Conservation (phyloP, 2,797 vertebrate species). For the Enteromius unitaeniatus region DNA sequence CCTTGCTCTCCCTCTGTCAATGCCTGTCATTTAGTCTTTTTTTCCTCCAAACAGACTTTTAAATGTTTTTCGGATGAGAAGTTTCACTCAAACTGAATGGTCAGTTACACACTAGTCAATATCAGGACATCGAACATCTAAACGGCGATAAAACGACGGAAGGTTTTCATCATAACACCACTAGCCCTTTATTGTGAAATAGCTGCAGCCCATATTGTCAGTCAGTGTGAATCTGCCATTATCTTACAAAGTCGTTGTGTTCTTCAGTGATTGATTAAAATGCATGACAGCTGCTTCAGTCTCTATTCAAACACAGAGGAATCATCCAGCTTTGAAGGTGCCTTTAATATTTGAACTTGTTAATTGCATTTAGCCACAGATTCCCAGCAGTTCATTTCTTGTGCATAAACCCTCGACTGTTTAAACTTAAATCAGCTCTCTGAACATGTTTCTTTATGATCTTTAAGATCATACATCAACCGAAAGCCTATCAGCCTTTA, state of each 20-base stretch:
- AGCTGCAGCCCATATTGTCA: neutral
- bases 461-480: conserved; percentile 17
- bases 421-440: neutral
- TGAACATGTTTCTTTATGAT: conserved; percentile 36
- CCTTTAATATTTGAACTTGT: conserved; percentile 32
- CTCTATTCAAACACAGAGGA: neutral
- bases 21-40: neutral
- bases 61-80: neutral
- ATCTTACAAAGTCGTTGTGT: neutral
- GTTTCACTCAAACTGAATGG: neutral
- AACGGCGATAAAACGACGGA: neutral
- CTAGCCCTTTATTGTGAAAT: neutral
- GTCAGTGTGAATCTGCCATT: neutral
- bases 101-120: neutral
- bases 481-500: conserved; percentile 12
- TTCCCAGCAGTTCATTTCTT: conserved; percentile 29
- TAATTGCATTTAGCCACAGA: conserved; percentile 10
- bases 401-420: neutral
- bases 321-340: conserved; percentile 16
- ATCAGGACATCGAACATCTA: neutral
- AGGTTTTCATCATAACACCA: neutral
- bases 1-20: neutral
- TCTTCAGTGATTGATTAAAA: conserved; percentile 16
- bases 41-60: neutral
- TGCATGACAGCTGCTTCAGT: neutral